Base-by-base conservation (phyloP, 92 coral and sea anemone species). In the Metridium senile region DNA sequence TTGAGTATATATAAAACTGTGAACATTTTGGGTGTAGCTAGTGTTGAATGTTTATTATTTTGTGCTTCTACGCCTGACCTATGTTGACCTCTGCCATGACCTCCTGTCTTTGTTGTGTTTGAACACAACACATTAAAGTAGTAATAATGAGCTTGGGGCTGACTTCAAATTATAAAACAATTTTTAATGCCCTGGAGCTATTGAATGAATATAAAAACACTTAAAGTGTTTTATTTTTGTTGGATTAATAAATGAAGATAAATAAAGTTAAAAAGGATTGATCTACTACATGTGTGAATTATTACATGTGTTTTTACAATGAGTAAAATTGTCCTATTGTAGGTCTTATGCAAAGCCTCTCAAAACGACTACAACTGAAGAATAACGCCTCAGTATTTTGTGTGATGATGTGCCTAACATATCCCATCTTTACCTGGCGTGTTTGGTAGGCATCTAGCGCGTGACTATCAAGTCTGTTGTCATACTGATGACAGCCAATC, bases 401-500 rank as follows among this genome's bases (percentile, higher is more conserved):
- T 39, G 49, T 33, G 74, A 78, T 58, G 74, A 78, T 68, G 67
- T 65, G 45, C 45, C 54, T n/a, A n/a, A 28, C 18, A 53, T 26
- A 56, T 58, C 58, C 19, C 33, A 35, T 31, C 68, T 26, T 63
- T 71, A 93, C 98, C 97, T 91, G 84, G 51, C 97, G 81, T 70
- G 81, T 67, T 34, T 74, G 81, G 49, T 87, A 95, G 59, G 93
- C 81, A 26, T 62, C 87, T 19, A 95, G 66, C 51, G 93, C 88
- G 73, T 89, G 81, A 66, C 82, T 86, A 67, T 89, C 91, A 52
- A 95, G 65, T 21, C 13, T 62, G 26, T 69, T 90, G 81, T 95
- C 99, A 78, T 84, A 58, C 1, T 45, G 64, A 72, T 92, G 94
- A 26, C 56, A 76, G 16, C 99, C 99, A 78, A 89, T 90, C 89